Conservation (phyloP, 1,140 invertebrate species). For the Trichonephila inaurata region DNA sequence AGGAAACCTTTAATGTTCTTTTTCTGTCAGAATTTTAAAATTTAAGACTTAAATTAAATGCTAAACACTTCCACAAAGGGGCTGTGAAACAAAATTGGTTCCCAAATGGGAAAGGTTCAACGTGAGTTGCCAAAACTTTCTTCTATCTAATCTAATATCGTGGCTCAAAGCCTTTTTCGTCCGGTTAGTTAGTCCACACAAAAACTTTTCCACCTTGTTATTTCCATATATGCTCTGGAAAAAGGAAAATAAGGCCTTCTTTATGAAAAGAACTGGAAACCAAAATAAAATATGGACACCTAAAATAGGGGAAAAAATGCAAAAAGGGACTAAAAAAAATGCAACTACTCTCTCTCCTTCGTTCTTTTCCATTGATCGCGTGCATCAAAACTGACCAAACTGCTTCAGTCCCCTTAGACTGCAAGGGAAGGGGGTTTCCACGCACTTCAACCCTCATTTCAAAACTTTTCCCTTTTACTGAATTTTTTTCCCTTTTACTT, state of each 20-base stretch:
- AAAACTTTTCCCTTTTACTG: conserved; percentile 26
- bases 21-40: too few species aligned
- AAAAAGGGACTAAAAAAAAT: conserved; percentile 26
- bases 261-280: conserved; percentile 36
- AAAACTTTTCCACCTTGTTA: conserved; percentile 58
- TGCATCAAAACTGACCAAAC: not conserved
- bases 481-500: not conserved
- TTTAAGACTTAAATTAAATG: too few species aligned
- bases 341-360: not conserved
- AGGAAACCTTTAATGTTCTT: too few species aligned
- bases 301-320: not conserved
- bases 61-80: too few species aligned
- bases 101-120: too few species aligned
- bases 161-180: not conserved
- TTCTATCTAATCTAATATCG: not conserved
- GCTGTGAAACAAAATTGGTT: too few species aligned
- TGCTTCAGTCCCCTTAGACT: conserved; percentile 14
- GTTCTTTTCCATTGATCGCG: not conserved
- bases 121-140: too few species aligned
- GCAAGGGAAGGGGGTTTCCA: not conserved
- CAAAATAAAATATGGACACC: conserved; percentile 67
- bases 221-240: conserved; percentile 42
- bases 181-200: not conserved
- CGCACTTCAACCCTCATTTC: conserved; percentile 39
- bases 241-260: not conserved